Conservation (phyloP, 1,140 invertebrate genomes). For the Conopomorpha cramerella region DNA sequence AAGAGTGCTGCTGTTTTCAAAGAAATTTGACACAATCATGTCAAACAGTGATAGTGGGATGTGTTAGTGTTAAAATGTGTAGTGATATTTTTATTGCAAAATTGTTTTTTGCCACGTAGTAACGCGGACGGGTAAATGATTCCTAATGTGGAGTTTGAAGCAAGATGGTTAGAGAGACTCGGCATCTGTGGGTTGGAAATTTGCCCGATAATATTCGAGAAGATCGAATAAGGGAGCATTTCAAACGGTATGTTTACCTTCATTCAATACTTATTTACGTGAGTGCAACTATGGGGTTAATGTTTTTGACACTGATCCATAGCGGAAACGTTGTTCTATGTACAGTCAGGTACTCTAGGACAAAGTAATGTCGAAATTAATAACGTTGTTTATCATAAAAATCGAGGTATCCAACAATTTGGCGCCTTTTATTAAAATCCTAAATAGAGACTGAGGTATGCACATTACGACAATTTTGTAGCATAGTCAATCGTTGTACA, state of each 20-base stretch:
- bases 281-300: too few species aligned
- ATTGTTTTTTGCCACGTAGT: slow-evolving; percentile 62
- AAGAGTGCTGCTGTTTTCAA: slow-evolving; percentile 48
- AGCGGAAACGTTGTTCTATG: too few species aligned
- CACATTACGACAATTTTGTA: too few species aligned
- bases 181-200: slow-evolving; percentile 99
- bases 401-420: too few species aligned
- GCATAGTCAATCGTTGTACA: too few species aligned
- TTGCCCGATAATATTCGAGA: slow-evolving; percentile 98
- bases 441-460: too few species aligned
- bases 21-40: slow-evolving; percentile 40
- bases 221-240: slow-evolving; percentile 93
- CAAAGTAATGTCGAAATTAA: too few species aligned
- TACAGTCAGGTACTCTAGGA: too few species aligned
- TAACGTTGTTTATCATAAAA: too few species aligned
- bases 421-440: too few species aligned
- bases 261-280: slow-evolving; percentile 35
- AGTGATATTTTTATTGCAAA: slow-evolving; percentile 53
- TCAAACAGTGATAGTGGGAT: slow-evolving; percentile 40
- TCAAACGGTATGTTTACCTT: slow-evolving; percentile 82
- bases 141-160: slow-evolving; percentile 61
- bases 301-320: too few species aligned
- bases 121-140: slow-evolving; percentile 59
- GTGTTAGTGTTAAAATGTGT: slow-evolving; percentile 53
- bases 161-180: slow-evolving; percentile 99